These are phyloP conservation scores for Barbus barbus DNA, from an alignment of 2,113 vertebrate genomes.

Conservation along the genomic window DNA sequence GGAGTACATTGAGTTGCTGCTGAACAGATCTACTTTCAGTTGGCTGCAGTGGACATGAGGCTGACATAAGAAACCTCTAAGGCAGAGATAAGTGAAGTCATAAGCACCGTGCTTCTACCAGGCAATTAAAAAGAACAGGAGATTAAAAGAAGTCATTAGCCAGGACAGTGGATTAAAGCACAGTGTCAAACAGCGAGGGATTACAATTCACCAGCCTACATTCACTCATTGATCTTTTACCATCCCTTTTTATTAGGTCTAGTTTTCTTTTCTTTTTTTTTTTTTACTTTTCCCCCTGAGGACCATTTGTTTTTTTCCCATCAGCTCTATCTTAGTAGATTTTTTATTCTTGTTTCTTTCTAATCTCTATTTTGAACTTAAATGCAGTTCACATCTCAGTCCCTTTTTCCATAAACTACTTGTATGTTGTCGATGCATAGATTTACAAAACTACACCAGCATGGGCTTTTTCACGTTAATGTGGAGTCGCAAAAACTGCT, in stretches of 20 bases:
- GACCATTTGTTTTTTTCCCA: conserved; percentile 18
- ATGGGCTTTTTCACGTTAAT: conserved; percentile 35
- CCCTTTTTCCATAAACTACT: neutral
- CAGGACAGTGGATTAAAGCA: conserved; percentile 46
- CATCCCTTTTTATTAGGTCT: conserved; percentile 18
- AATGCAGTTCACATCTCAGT: neutral
- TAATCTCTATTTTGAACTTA: neutral
- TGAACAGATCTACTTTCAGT: conserved; percentile 25
- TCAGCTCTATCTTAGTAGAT: conserved; percentile 25
- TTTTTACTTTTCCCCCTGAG: conserved; percentile 51
- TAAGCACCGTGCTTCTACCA: conserved; percentile 53
- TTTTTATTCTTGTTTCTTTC: neutral
- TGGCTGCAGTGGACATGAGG: conserved; percentile 31
- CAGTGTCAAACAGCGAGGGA: conserved; percentile 51
- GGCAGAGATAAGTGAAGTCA: conserved; percentile 43
- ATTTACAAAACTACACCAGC: conserved; percentile 25
- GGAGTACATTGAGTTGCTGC: conserved; percentile 14
- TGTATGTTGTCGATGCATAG: neutral
- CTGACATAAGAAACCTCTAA: conserved; percentile 49
- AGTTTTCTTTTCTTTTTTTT: neutral
- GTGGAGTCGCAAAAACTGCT: conserved; percentile 36
- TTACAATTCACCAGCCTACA: conserved; percentile 43
- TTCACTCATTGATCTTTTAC: conserved; percentile 39
- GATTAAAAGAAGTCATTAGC: conserved; percentile 47
- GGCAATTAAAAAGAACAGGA: conserved; percentile 46